Evolutionary conservation across 2,113 vertebrate genomes (phyloP), one percentile per base, ranked within the genome.

Genomic region (Cyphomyrus discorhynchus): DNA sequence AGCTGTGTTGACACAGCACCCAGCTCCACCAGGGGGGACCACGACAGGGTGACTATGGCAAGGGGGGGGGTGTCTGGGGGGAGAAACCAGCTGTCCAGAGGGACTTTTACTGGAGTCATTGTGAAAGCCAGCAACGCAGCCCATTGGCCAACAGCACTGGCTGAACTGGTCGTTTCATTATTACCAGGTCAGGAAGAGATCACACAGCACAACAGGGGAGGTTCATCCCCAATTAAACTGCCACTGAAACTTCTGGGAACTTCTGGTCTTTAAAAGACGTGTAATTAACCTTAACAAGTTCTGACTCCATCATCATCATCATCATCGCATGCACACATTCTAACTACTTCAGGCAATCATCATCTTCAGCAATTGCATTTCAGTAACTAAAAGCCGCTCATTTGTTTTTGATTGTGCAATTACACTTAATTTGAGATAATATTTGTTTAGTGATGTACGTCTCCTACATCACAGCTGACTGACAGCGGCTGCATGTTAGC

Each of bases 381-480:
- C 49, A 89, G 49, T 4, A 13, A n/a, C 24, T 15, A 82, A 50
- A 49, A 56, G 11, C 49, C 49, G 88, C 39, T 39, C 88, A 56
- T 46, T 82, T 89, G 9, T 52, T 52, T 52, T 31, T 21, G 84
- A 50, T 53, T 56, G 17, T 27, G 27, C 15, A 13, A 35, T 87
- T 53, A 87, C 85, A 87, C 31, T 87, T 35, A 31, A 49, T 56
- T 56, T 21, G 50, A 56, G 27, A 53, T n/a, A 56, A 87, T 87
- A 87, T 87, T 87, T 53, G 5, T 27, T 87, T 87, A 53, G 84
- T 31, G 19, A 87, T 52, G 2, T 21, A 87, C 50, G 56, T 39
- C 85, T 84, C 82, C 19, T n/a, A 53, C 85, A 87, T 56, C 85
- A 87, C 6, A 27, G 49, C 47, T 35, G 85, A 87, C 85, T 87